These are phyloP conservation scores for Zapus hudsonius DNA, from an alignment of 2,113 vertebrate genomes.

Conservation along the genomic window DNA sequence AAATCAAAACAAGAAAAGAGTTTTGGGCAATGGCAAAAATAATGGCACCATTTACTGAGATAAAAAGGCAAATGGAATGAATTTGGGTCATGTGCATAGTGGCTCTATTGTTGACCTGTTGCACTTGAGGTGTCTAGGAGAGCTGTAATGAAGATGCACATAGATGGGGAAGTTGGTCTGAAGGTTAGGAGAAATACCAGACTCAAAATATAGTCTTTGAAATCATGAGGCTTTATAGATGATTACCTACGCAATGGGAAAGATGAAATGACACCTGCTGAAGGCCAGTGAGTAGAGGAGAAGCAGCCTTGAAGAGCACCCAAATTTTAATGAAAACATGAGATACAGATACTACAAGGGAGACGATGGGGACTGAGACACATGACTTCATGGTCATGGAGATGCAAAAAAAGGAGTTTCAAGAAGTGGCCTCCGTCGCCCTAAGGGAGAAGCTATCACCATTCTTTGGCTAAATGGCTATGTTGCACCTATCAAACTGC, in stretches of 20 bases:
- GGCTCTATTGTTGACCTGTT: background rate
- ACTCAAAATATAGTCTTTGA: background rate
- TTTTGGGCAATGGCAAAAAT: background rate
- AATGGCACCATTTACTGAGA: slow-evolving; percentile 21
- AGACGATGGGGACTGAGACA: background rate
- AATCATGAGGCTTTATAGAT: background rate
- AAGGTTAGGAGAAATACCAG: background rate
- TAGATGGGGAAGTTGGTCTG: background rate
- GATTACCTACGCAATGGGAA: background rate
- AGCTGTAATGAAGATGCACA: background rate
- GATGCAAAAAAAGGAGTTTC: background rate
- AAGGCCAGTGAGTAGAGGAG: background rate
- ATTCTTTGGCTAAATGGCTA: too few relatives aligned
- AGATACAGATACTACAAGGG: background rate
- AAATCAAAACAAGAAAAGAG: too few relatives aligned
- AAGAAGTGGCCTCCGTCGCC: background rate
- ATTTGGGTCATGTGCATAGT: background rate
- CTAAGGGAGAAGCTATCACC: too few relatives aligned
- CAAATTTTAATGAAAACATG: background rate
- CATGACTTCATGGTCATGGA: background rate
- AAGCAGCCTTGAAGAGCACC: background rate
- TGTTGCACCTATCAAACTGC: too few relatives aligned
- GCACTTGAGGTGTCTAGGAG: background rate
- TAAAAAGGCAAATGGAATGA: background rate
- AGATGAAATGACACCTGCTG: background rate